Percentiles rank a stretch among this genome's conserved stretches.
These are phyloP conservation scores for Blastobasis lacticolella DNA, from an alignment of 2,888 invertebrate species.

Conservation along the genomic window DNA sequence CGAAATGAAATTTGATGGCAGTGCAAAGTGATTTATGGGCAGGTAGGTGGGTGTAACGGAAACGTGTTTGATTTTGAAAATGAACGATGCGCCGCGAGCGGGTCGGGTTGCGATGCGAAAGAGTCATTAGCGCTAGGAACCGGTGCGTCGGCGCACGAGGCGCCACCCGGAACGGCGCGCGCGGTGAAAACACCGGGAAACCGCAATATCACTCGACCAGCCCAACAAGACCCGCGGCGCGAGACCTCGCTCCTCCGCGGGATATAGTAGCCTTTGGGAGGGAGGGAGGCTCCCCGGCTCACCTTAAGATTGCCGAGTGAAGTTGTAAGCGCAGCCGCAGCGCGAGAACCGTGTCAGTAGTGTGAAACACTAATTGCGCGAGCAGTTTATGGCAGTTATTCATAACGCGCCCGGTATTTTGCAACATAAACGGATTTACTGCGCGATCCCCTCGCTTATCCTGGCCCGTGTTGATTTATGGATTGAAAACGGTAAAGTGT, in stretches of 20 bases:
- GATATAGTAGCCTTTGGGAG: not conserved
- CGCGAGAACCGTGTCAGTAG: constrained; percentile 73
- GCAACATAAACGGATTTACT: constrained; percentile 1
- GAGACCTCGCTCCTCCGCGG: not conserved
- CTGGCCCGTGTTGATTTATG: too few species aligned
- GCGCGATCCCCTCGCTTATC: not conserved
- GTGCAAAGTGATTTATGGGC: not conserved
- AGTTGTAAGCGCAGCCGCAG: constrained; percentile 32
- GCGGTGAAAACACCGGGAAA: constrained; percentile 71
- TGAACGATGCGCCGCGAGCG: not conserved
- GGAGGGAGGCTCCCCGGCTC: not conserved
- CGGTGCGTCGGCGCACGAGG: constrained; percentile 46
- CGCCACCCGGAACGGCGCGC: constrained; percentile 69
- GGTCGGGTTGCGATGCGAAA: constrained; percentile 31
- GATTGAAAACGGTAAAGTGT: too few species aligned
- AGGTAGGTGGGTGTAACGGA: constrained; percentile 22
- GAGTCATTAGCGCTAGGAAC: constrained; percentile 52
- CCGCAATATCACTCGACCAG: constrained; percentile 43
- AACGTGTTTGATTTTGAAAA: constrained; percentile 16
- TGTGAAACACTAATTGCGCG: constrained; percentile 41
- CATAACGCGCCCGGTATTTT: constrained; percentile 5
- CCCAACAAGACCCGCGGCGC: not conserved
- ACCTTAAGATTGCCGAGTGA: not conserved
- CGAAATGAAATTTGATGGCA: not conserved
- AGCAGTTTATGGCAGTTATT: constrained; percentile 6